A percentile compares a stretch with the other conserved stretches of the same genome.
Conservation (phyloP, 30 jellyfish, hydroid and myxozoan species). For the Clytia hemisphaerica region DNA sequence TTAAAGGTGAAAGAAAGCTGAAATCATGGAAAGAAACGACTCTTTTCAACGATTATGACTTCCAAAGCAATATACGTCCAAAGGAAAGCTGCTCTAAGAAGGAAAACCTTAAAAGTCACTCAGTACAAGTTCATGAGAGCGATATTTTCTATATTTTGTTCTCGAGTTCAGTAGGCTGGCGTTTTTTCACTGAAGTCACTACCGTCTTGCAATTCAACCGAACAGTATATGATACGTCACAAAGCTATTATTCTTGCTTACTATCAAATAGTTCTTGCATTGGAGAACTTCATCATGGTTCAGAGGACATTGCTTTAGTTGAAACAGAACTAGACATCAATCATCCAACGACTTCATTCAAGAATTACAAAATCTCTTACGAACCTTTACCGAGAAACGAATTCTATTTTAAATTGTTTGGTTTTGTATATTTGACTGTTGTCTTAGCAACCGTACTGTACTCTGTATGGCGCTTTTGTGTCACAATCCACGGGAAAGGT, state of each 20-base stretch:
- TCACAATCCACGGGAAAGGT: neutral
- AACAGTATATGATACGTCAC: constrained; percentile 42
- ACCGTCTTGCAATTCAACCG: constrained; percentile 45
- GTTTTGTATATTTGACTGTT: constrained; percentile 37
- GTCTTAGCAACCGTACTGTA: constrained; percentile 41
- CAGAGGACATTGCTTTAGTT: constrained; percentile 44
- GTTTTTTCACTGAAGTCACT: constrained; percentile 54
- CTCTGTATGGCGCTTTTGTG: constrained; percentile 40
- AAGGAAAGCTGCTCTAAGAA: constrained; percentile 33
- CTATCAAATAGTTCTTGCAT: constrained; percentile 27
- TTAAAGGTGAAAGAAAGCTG: constrained; percentile 48
- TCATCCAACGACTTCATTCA: constrained; percentile 25
- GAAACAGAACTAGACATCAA: constrained; percentile 22
- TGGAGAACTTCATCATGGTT: constrained; percentile 32
- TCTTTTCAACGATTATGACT: constrained; percentile 34
- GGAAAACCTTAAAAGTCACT: constrained; percentile 11
- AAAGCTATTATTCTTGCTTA: constrained; percentile 25
- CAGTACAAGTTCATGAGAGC: constrained; percentile 14
- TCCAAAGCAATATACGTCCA: constrained; percentile 37
- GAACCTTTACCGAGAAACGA: constrained; percentile 33
- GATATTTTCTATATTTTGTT: constrained; percentile 48
- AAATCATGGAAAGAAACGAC: constrained; percentile 61
- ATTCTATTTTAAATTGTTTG: constrained; percentile 52
- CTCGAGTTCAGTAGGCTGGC: constrained; percentile 92
- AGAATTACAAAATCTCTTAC: constrained; percentile 26